phyloP scores from a whole-genome alignment of 1,140 invertebrate genomes.

The Andricus grossulariae region DNA sequence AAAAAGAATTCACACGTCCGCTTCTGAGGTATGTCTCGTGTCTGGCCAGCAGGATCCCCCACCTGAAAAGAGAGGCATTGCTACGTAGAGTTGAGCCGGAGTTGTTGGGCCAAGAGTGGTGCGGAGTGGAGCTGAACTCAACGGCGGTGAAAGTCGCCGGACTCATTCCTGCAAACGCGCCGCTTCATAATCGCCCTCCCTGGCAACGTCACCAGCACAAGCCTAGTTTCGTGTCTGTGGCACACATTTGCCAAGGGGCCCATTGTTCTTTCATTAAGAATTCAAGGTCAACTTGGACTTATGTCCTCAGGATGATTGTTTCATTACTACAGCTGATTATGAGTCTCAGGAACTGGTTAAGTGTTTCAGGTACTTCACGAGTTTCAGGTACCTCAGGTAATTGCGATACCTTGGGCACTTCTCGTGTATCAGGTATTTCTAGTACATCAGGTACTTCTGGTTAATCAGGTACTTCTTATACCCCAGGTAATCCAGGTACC shows the following conservation, averaged over 20 bases:
- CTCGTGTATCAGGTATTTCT: too few relatives aligned
- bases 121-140: slow-evolving; percentile 28
- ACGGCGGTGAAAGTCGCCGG: slow-evolving; percentile 71
- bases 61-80: slow-evolving; percentile 45
- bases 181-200: slow-evolving; percentile 45
- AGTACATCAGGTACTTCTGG: too few relatives aligned
- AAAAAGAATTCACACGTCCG: slow-evolving; percentile 50
- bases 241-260: slow-evolving; percentile 60
- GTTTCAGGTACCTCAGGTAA: too few relatives aligned
- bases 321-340: neutral
- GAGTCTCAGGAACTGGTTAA: too few relatives aligned
- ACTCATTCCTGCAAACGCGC: slow-evolving; percentile 67
- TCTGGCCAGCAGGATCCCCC: slow-evolving; percentile 41
- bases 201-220: slow-evolving; percentile 52
- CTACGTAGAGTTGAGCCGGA: slow-evolving; percentile 31
- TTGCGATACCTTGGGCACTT: too few relatives aligned
- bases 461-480: too few relatives aligned
- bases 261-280: slow-evolving; percentile 48
- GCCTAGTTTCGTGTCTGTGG: slow-evolving; percentile 59
- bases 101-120: slow-evolving; percentile 40
- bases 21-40: slow-evolving; percentile 49
- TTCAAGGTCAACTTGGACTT: slow-evolving; percentile 52
- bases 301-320: neutral
- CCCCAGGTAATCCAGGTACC: too few relatives aligned
- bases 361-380: too few relatives aligned